Evolutionary conservation across 1,140 invertebrate genomes (phyloP).

Genomic region (Pseudomyrmex concolor): DNA sequence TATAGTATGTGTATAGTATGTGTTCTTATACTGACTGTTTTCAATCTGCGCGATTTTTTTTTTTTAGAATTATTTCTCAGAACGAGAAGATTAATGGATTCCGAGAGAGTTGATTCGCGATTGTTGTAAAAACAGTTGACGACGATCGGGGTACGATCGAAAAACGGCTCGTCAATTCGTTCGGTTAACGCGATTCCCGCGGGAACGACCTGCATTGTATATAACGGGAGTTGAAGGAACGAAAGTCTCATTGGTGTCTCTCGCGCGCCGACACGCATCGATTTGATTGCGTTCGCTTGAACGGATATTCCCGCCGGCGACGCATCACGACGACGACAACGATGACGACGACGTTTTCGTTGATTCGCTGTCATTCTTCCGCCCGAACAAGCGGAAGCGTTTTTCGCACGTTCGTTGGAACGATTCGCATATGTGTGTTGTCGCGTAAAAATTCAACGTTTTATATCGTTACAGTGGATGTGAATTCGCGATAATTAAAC

Average conservation of each 20-base stretch:
- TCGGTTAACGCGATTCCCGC: slow-evolving; percentile 5
- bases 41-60: no score
- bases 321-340: background rate
- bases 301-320: slow-evolving; percentile 27
- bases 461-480: slow-evolving; percentile 7
- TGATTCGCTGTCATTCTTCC: slow-evolving; percentile 26
- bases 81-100: slow-evolving; percentile 11
- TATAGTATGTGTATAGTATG: no score
- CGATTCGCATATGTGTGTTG: no score
- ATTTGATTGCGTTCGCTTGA: slow-evolving; percentile 37
- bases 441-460: background rate
- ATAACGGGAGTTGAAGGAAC: slow-evolving; percentile 9
- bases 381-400: background rate
- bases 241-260: background rate
- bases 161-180: slow-evolving; percentile 1
- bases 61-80: no score
- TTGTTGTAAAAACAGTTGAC: slow-evolving; percentile 25
- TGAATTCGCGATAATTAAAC: background rate
- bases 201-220: slow-evolving; percentile 4
- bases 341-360: no score
- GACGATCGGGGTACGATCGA: background rate
- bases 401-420: background rate
- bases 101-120: slow-evolving; percentile 12
- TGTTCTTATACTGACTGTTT: no score
- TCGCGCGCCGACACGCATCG: background rate